These are phyloP conservation scores for Dermatemys mawii DNA, from an alignment of 2,113 vertebrate genomes.

Conservation along the genomic window DNA sequence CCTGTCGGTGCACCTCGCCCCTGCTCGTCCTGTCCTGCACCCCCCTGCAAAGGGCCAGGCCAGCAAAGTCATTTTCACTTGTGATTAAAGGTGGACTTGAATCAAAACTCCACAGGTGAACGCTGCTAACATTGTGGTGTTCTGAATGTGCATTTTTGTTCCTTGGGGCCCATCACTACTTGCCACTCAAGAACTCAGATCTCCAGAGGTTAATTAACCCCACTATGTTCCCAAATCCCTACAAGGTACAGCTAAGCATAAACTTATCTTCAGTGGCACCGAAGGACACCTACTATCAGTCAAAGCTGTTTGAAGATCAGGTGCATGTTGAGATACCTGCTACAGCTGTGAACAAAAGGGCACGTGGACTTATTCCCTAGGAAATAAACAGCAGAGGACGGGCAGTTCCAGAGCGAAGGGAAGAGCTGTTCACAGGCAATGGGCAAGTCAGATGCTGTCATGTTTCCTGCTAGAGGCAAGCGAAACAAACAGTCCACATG, in stretches of 20 bases:
- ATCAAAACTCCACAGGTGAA: neutral
- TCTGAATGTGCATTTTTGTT: neutral
- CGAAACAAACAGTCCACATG: neutral
- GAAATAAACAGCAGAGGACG: neutral
- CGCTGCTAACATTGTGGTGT: neutral
- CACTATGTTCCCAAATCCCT: neutral
- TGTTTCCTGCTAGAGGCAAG: neutral
- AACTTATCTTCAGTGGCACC: neutral
- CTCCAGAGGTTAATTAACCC: neutral
- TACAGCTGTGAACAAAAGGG: neutral
- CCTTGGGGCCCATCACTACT: neutral
- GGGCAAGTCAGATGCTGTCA: neutral
- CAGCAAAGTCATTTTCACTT: neutral
- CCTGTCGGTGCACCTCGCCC: neutral
- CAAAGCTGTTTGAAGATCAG: neutral
- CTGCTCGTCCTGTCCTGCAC: neutral
- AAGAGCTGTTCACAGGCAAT: neutral
- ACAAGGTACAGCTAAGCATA: neutral
- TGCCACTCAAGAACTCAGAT: neutral
- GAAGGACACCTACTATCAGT: neutral
- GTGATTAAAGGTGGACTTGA: neutral
- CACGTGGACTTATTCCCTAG: neutral
- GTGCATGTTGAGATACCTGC: neutral
- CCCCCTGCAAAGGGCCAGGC: neutral
- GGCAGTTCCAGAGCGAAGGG: neutral